Evolutionary conservation across 1,140 invertebrate genomes (phyloP).

Genomic region (Brachionus asplanchnoidis): DNA sequence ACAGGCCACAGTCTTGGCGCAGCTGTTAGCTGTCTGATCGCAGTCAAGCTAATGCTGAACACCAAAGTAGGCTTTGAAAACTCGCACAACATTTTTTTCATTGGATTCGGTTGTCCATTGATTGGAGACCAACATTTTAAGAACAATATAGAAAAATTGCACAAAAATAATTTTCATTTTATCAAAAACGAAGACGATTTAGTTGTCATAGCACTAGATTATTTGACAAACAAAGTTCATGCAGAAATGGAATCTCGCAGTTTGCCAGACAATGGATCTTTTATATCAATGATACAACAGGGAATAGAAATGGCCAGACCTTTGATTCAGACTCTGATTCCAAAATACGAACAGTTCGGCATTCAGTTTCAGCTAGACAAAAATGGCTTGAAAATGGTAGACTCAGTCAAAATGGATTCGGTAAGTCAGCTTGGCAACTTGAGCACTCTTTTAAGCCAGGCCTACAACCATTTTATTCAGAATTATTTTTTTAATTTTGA

Average conservation of each 20-base stretch:
- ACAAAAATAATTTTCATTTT: conserved; percentile 21
- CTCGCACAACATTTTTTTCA: not conserved
- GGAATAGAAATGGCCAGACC: not conserved
- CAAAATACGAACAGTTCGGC: not conserved
- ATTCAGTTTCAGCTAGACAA: not conserved
- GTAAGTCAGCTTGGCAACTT: not conserved
- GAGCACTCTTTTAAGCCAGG: not conserved
- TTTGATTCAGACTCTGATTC: not conserved
- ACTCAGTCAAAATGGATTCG: not conserved
- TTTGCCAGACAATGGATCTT: not conserved
- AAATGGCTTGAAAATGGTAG: not conserved
- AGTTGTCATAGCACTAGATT: not conserved
- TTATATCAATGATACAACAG: not conserved
- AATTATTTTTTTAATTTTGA: conserved; percentile 9
- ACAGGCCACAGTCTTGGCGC: conserved; percentile 6
- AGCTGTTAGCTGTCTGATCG: not conserved
- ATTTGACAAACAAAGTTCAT: conserved; percentile 9
- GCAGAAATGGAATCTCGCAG: not conserved
- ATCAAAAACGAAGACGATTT: conserved; percentile 18
- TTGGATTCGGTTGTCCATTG: not conserved
- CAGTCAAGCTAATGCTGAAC: not conserved
- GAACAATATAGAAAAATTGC: not conserved
- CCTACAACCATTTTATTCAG: not conserved
- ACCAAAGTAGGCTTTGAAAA: not conserved
- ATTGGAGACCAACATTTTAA: conserved; percentile 3